Percentiles rank a stretch among this genome's conserved stretches.
Conservation (phyloP, 2,888 invertebrate genomes). For the Zelleria hepariella region DNA sequence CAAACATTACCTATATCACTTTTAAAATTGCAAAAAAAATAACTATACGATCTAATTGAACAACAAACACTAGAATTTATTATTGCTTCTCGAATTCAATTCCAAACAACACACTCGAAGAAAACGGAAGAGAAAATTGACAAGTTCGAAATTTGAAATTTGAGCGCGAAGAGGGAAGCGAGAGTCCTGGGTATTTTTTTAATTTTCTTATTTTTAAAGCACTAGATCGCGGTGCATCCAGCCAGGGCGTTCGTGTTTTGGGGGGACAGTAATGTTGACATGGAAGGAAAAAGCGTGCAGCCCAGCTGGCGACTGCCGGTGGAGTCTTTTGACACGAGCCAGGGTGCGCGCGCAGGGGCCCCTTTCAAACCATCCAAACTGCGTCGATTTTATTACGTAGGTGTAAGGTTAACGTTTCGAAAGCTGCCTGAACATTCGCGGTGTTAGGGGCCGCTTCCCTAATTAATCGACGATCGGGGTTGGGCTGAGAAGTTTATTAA, state of each 20-base stretch:
- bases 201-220: conserved; percentile 21
- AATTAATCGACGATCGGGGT: conserved; percentile 35
- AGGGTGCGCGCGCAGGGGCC: conserved; percentile 52
- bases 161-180: conserved; percentile 38
- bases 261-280: conserved; percentile 47
- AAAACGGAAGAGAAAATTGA: conserved; percentile 26
- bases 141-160: conserved; percentile 20
- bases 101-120: conserved; percentile 31
- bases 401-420: conserved; percentile 38
- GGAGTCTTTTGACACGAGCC: conserved; percentile 40
- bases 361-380: conserved; percentile 14
- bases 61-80: conserved; percentile 34
- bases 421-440: not conserved
- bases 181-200: conserved; percentile 10
- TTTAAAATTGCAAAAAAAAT: conserved; percentile 32
- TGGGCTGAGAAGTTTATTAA: conserved; percentile 10
- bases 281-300: conserved; percentile 47
- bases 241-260: conserved; percentile 62
- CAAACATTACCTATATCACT: conserved; percentile 25
- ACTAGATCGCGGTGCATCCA: conserved; percentile 34
- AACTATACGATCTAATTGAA: not conserved
- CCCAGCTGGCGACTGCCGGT: conserved; percentile 68
- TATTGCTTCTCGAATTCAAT: conserved; percentile 51
- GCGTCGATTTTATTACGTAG: conserved; percentile 61
- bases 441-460: conserved; percentile 29